Conservation (phyloP, 1,140 invertebrate genomes). For the Drosophila miranda region DNA sequence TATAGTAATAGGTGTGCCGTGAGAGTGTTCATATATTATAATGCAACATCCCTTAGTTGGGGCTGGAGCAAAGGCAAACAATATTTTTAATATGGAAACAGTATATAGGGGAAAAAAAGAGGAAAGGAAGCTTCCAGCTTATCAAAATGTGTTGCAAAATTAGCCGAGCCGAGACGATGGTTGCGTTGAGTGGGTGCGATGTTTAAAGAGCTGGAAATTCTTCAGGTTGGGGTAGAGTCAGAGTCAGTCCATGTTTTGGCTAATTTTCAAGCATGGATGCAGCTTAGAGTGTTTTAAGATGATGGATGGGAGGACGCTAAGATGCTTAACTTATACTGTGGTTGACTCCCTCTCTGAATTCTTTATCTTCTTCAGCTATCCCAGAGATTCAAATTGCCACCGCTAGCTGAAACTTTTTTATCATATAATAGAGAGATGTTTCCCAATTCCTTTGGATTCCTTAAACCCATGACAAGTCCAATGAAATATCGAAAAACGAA, state of each 20-base stretch:
- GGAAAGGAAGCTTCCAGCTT: conserved; percentile 30
- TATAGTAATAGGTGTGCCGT: neutral
- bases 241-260: conserved; percentile 14
- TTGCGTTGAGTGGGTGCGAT: conserved; percentile 36
- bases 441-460: too few species aligned
- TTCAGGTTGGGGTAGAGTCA: too few species aligned
- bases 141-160: conserved; percentile 76
- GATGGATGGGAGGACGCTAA: too few species aligned
- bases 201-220: conserved; percentile 61
- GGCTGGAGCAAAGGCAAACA: conserved; percentile 14
- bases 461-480: too few species aligned
- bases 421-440: too few species aligned
- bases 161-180: conserved; percentile 49
- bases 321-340: too few species aligned
- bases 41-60: neutral
- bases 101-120: conserved; percentile 42
- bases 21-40: conserved; percentile 1
- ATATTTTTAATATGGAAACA: conserved; percentile 72
- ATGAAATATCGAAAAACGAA: too few species aligned
- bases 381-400: too few species aligned
- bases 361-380: neutral
- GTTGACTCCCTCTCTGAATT: too few species aligned
- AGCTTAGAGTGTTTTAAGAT: too few species aligned
- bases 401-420: too few species aligned
- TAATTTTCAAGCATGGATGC: conserved; percentile 29